Evolutionary conservation across 2,113 vertebrate genomes (phyloP).

Genomic region (Octodon degus): DNA sequence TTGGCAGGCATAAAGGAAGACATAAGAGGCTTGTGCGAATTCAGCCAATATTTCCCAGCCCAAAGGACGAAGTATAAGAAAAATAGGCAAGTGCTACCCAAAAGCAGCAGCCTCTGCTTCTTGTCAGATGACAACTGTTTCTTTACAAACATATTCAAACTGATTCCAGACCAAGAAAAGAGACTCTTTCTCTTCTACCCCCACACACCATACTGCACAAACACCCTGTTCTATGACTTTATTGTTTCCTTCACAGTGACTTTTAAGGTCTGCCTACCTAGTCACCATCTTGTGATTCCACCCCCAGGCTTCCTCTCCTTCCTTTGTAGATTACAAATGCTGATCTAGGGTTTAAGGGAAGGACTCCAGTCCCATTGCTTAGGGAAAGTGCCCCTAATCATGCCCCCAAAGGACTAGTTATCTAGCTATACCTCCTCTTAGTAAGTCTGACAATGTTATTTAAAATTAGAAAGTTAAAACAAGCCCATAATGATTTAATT

Average conservation of each 20-base stretch:
- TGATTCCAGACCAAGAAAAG: conserved; percentile 69
- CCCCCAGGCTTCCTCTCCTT: conserved; percentile 56
- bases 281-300: conserved; percentile 69
- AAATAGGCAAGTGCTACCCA: neutral
- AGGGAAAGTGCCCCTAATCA: too few relatives aligned
- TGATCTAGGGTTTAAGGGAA: neutral
- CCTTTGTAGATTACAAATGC: conserved; percentile 27
- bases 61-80: neutral
- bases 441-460: neutral
- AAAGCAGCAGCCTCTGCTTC: conserved; percentile 37
- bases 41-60: neutral
- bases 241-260: conserved; percentile 67
- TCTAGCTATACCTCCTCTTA: neutral
- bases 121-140: conserved; percentile 42
- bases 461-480: neutral
- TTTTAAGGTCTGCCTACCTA: conserved; percentile 61
- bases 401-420: fast-evolving
- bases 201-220: conserved; percentile 37
- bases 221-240: conserved; percentile 53
- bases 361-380: neutral
- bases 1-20: neutral
- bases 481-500: neutral
- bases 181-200: conserved; percentile 58
- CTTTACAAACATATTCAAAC: conserved; percentile 51
- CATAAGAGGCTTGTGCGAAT: neutral